Evolutionary conservation across 2,113 vertebrate species (phyloP).

Genomic region (Recurvirostra avosetta): DNA sequence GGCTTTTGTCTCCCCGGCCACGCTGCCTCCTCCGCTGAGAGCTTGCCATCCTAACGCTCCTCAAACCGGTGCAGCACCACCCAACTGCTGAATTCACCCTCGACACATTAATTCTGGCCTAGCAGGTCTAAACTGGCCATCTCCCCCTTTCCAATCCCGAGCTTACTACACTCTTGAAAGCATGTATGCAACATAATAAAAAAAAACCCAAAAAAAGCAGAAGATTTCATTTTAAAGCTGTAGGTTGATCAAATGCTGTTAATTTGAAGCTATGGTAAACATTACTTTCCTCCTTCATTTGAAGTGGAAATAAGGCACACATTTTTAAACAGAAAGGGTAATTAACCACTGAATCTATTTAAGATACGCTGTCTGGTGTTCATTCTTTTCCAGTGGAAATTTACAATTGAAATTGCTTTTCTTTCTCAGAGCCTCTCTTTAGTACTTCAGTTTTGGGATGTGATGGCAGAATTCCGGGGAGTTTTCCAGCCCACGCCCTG

Average conservation of each 20-base stretch:
- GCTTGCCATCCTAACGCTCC: neutral
- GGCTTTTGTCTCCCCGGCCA: neutral
- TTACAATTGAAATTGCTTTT: slow-evolving; percentile 50
- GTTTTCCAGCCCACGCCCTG: neutral
- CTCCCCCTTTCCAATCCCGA: neutral
- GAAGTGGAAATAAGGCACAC: slow-evolving; percentile 61
- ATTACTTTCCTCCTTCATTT: slow-evolving; percentile 55
- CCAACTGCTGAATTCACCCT: neutral
- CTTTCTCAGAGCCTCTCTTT: neutral
- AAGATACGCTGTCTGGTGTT: slow-evolving; percentile 33
- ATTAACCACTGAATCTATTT: slow-evolving; percentile 66
- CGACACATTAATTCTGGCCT: neutral
- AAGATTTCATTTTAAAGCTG: slow-evolving; percentile 19
- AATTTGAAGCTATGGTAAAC: slow-evolving; percentile 52
- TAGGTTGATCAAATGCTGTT: neutral
- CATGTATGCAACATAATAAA: neutral
- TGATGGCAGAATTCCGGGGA: neutral
- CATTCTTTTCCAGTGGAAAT: slow-evolving; percentile 37
- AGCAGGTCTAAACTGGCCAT: neutral
- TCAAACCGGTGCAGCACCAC: neutral
- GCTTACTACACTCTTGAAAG: neutral
- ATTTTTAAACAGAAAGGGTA: slow-evolving; percentile 64
- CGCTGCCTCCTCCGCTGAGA: neutral
- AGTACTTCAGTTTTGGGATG: neutral
- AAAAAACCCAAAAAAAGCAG: neutral